Evolutionary conservation across 2,888 invertebrate species (phyloP).

Genomic region (Andrena bucephala): DNA sequence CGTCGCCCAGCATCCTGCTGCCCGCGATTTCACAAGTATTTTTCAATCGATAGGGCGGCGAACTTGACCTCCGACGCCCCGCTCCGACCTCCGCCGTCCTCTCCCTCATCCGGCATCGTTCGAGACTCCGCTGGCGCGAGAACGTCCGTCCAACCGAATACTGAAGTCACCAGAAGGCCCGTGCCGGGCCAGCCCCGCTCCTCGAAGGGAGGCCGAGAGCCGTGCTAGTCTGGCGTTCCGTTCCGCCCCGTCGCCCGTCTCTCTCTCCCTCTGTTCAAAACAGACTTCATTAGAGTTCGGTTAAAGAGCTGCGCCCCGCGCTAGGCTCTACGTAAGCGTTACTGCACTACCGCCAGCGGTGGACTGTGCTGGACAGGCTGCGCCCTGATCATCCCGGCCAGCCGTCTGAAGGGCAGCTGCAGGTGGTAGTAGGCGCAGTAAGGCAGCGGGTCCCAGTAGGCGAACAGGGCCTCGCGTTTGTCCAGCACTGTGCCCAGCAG

Average conservation of each 20-base stretch:
- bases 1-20: background rate
- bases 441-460: conserved; percentile 94
- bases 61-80: conserved; percentile 65
- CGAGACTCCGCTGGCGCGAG: background rate
- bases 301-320: background rate
- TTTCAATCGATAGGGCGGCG: conserved; percentile 52
- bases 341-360: conserved; percentile 80
- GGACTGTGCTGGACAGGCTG: conserved; percentile 80
- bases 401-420: conserved; percentile 88
- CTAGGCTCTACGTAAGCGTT: conserved; percentile 14
- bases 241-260: background rate
- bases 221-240: background rate
- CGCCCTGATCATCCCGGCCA: conserved; percentile 78
- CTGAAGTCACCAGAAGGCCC: conserved; percentile 8
- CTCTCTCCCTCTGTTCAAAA: background rate
- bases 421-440: conserved; percentile 95
- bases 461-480: conserved; percentile 92
- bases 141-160: conserved; percentile 12
- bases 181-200: background rate
- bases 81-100: background rate
- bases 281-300: conserved; percentile 16
- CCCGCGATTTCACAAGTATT: conserved; percentile 29
- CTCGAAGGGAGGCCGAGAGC: too few species aligned
- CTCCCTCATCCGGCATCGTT: background rate
- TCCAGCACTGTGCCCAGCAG: conserved; percentile 89